A percentile compares a stretch with the other conserved stretches of the same genome.
Evolutionary conservation across 2,113 vertebrate genomes (phyloP).

Genomic region (Paramisgurnus dabryanus): DNA sequence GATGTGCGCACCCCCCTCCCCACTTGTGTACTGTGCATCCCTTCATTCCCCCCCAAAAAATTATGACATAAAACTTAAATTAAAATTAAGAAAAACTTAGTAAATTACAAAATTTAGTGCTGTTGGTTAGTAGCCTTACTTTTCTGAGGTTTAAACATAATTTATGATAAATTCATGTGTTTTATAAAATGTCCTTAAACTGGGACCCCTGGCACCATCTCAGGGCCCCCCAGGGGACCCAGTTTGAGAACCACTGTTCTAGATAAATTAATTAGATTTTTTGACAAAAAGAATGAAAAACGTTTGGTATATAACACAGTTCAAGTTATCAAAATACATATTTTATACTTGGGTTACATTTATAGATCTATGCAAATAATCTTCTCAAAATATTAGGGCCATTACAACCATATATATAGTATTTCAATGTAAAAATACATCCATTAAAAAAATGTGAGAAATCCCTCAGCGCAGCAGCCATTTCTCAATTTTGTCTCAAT

Average conservation of each 20-base stretch:
- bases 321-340: slow-evolving; percentile 69
- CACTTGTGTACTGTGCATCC: no score
- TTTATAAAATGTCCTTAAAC: no score
- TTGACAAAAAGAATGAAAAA: slow-evolving; percentile 57
- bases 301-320: slow-evolving; percentile 50
- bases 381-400: slow-evolving; percentile 49
- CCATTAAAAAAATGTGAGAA: slow-evolving; percentile 28
- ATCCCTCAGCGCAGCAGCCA: slow-evolving; percentile 28
- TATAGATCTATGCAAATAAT: slow-evolving; percentile 34
- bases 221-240: no score
- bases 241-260: background rate
- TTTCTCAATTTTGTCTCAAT: background rate
- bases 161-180: no score
- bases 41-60: no score
- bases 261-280: slow-evolving; percentile 48
- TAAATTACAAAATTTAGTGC: no score
- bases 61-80: no score
- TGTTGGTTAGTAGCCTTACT: no score
- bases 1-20: no score
- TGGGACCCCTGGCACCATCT: no score
- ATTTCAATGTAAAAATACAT: slow-evolving; percentile 47
- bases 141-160: no score
- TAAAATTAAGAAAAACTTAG: no score
- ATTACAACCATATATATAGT: slow-evolving; percentile 44
- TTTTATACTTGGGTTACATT: slow-evolving; percentile 47